Conservation (phyloP, 2,888 invertebrate species). For the Tipula unca region DNA sequence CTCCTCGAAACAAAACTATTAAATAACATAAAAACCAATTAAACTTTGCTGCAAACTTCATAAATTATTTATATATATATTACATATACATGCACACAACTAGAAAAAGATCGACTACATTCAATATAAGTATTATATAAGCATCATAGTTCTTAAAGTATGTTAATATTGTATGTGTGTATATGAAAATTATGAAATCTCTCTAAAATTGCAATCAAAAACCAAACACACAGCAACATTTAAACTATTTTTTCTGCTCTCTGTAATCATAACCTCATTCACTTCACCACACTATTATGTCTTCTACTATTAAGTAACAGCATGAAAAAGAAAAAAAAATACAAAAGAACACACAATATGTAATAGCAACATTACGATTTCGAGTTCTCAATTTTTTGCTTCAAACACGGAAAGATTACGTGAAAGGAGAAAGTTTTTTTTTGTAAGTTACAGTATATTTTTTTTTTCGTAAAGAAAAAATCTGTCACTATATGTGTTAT, state of each 20-base stretch:
- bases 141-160: not conserved
- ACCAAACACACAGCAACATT: not conserved
- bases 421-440: slow-evolving; percentile 39
- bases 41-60: not conserved
- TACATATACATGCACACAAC: not conserved
- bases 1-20: not conserved
- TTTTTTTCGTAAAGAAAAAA: not conserved
- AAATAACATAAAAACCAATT: not conserved
- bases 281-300: slow-evolving; percentile 14
- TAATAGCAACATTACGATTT: slow-evolving; percentile 18
- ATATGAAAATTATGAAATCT: not conserved
- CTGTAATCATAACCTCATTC: slow-evolving; percentile 18
- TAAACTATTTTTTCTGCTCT: slow-evolving; percentile 2
- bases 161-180: too few relatives aligned
- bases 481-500: slow-evolving; percentile 8
- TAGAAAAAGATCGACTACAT: not conserved
- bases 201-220: slow-evolving; percentile 8
- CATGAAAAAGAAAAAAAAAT: slow-evolving; percentile 10
- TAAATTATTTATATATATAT: not conserved
- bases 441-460: not conserved
- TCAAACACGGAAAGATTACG: slow-evolving; percentile 35
- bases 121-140: not conserved
- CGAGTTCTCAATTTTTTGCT: slow-evolving; percentile 23
- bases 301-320: slow-evolving; percentile 15
- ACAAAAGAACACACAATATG: slow-evolving; percentile 19